Percentiles rank a stretch among this genome's conserved stretches.
Evolutionary conservation across 2,113 vertebrate genomes (phyloP).

Genomic region (Coreoperca whiteheadi): DNA sequence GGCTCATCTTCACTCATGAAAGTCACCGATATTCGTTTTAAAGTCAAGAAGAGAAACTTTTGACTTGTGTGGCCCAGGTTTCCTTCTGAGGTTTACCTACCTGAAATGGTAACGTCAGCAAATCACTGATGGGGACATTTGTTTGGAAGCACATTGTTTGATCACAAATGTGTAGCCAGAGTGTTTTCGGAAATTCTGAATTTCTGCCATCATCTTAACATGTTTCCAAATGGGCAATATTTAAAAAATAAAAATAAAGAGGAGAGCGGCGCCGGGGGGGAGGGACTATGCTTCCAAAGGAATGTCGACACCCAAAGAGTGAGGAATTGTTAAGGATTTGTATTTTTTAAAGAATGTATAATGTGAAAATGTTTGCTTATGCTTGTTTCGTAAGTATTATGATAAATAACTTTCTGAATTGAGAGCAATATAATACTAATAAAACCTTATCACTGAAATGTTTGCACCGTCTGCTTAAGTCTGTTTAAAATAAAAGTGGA

Average conservation of each 20-base stretch:
- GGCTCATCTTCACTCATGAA: constrained; percentile 21
- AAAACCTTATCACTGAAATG: constrained; percentile 87
- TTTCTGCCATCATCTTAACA: constrained; percentile 11
- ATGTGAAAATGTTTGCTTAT: constrained; percentile 94
- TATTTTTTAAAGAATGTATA: constrained; percentile 97
- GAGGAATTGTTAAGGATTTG: constrained; percentile 88
- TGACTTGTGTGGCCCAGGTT: constrained; percentile 29
- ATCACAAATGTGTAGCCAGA: constrained; percentile 16
- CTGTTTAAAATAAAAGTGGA: not conserved
- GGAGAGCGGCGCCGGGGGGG: not conserved
- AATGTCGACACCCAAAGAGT: constrained; percentile 91
- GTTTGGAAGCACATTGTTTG: constrained; percentile 73
- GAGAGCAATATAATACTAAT: constrained; percentile 99
- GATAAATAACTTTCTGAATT: constrained; percentile 92
- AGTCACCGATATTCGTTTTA: constrained; percentile 42
- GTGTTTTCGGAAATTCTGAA: constrained; percentile 1
- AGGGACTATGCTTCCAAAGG: constrained; percentile 88
- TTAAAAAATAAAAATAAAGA: not conserved
- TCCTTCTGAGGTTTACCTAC: constrained; percentile 31
- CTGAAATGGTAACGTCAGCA: constrained; percentile 16
- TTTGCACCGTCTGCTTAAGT: not conserved
- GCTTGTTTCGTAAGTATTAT: constrained; percentile 97
- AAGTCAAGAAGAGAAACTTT: constrained; percentile 23
- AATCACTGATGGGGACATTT: constrained; percentile 54
- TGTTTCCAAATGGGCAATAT: constrained; percentile 46